A percentile compares a stretch with the other conserved stretches of the same genome.
Evolutionary conservation across 2,113 vertebrate species (phyloP).

Genomic region (Antechinus flavipes): DNA sequence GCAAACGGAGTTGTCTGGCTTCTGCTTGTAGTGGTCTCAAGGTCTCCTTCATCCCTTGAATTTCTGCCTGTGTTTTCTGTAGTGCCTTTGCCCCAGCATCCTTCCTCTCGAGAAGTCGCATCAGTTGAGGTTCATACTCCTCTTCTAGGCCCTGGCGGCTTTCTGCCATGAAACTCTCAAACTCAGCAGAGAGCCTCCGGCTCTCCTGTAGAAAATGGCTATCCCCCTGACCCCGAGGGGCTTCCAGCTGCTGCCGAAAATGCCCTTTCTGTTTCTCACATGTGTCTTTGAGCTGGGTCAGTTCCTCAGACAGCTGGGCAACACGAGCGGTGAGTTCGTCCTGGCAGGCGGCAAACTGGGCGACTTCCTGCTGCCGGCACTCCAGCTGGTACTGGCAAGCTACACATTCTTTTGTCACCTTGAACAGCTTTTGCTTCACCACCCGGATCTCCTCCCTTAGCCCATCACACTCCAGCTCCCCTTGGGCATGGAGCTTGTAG

Average conservation of each 20-base stretch:
- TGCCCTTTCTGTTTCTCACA: conserved; percentile 87
- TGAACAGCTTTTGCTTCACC: conserved; percentile 91
- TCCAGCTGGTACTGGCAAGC: conserved; percentile 90
- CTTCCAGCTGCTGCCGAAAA: conserved; percentile 81
- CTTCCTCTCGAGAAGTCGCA: conserved; percentile 90
- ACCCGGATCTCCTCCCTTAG: conserved; percentile 88
- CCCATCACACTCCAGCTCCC: conserved; percentile 90
- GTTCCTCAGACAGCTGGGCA: conserved; percentile 87
- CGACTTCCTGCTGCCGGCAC: conserved; percentile 86
- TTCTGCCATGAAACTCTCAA: conserved; percentile 91
- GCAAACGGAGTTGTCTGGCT: conserved; percentile 86
- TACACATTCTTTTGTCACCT: conserved; percentile 90
- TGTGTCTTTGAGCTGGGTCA: conserved; percentile 83
- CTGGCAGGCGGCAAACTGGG: conserved; percentile 83
- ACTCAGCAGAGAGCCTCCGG: conserved; percentile 87
- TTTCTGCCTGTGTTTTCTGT: conserved; percentile 87
- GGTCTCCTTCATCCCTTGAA: conserved; percentile 87
- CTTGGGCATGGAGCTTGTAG: conserved; percentile 88
- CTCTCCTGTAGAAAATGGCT: conserved; percentile 88
- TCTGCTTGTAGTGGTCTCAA: conserved; percentile 90
- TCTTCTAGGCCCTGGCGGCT: conserved; percentile 91
- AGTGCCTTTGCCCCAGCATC: conserved; percentile 86
- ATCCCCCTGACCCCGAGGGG: conserved; percentile 76
- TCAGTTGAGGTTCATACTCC: conserved; percentile 92
- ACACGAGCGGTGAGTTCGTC: conserved; percentile 87